Conservation (phyloP, 2,888 invertebrate genomes). For the Acleris emargana region DNA sequence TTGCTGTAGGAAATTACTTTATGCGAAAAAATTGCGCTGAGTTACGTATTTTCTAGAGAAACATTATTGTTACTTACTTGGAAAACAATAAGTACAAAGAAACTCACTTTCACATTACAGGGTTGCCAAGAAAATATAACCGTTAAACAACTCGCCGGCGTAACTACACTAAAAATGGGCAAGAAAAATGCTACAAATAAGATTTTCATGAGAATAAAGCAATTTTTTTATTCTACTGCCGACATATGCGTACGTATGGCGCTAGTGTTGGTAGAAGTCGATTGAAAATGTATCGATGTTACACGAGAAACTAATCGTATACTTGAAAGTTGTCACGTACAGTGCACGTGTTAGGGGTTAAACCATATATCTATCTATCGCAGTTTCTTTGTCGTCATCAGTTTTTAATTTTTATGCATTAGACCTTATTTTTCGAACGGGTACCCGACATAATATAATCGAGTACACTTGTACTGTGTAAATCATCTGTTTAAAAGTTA, state of each 20-base stretch:
- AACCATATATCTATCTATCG: too few relatives aligned
- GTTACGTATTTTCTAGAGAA: neutral
- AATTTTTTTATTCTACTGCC: constrained; percentile 22
- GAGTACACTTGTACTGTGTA: too few relatives aligned
- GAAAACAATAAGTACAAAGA: neutral
- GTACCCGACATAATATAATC: too few relatives aligned
- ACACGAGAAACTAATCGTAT: too few relatives aligned
- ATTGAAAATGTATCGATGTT: neutral
- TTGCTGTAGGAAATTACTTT: too few relatives aligned
- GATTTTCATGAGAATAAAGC: constrained; percentile 27
- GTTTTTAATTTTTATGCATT: too few relatives aligned
- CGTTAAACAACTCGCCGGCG: constrained; percentile 7
- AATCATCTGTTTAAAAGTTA: too few relatives aligned
- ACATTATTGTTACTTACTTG: neutral
- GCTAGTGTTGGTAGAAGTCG: constrained; percentile 9
- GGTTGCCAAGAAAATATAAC: constrained; percentile 2
- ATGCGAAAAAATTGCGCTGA: neutral
- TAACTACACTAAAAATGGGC: constrained; percentile 3
- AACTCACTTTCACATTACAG: neutral
- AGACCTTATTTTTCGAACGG: too few relatives aligned
- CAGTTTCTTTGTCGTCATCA: too few relatives aligned
- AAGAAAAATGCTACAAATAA: constrained; percentile 14
- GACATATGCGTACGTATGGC: constrained; percentile 17
- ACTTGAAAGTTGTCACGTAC: too few relatives aligned
- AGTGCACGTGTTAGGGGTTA: too few relatives aligned